Base-by-base conservation (phyloP, 2,113 vertebrate genomes). In the Apodemus speciosus region DNA sequence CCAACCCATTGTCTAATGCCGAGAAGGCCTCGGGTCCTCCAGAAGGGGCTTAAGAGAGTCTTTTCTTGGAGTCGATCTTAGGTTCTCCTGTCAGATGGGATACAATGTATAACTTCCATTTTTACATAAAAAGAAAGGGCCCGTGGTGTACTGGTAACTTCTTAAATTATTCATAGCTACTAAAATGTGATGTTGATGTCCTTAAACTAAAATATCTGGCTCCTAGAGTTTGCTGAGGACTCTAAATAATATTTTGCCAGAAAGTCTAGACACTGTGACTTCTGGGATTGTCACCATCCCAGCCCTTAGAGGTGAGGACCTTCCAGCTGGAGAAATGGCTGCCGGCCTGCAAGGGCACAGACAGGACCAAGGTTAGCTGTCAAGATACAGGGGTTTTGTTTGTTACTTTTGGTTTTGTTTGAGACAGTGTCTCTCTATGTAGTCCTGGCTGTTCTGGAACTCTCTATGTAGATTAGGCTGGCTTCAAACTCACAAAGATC, bases 101-200 rank as follows among this genome's bases (percentile, higher is more conserved):
- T 25, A n/a, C 2, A 25, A 85, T 69, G 30, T 76, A 7, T 76
- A 49, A n/a, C 46, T 75, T 75, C 18, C 25, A 21, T 77, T 83
- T 83, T 76, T 40, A n/a, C 68, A 30, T 77, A 60, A 84, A 69
- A 38, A 75, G 27, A 69, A 87, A 68, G 51, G 30, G 18, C 30
- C 30, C 2, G 40, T 60, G 2, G 23, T 35, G 90, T 85, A 76
- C 49, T 32, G 69, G 51, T 77, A 9, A 85, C 46, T 58, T 62
- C 71, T 79, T 85, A 77, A 71, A 85, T 69, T 79, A 85, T 85
- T 85, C 38, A 94, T 43, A 71, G 49, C 51, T 79, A 69, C 51
- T 60, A 51, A 89, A 93, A 85, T 68, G 43, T 38, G 23, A 60
- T 90, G 38, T 89, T 23, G 32, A 77, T 85, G 38, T 89, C 18